These are phyloP conservation scores for Drosophila lacicola DNA, from an alignment of 2,888 invertebrate species.

Conservation along the genomic window DNA sequence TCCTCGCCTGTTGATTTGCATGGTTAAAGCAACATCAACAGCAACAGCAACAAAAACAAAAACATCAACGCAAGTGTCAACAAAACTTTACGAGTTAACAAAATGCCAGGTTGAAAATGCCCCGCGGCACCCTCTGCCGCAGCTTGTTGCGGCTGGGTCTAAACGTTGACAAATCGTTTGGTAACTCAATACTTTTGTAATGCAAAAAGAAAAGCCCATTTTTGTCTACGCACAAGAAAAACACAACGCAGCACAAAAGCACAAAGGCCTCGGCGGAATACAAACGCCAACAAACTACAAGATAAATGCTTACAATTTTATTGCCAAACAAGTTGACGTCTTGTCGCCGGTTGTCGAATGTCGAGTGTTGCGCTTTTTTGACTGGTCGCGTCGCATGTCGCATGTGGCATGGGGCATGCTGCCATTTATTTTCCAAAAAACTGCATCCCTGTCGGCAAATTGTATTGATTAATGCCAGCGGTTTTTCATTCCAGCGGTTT, in stretches of 20 bases:
- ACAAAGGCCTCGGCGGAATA: constrained; percentile 40
- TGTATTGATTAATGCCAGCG: constrained; percentile 67
- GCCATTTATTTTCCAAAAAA: constrained; percentile 53
- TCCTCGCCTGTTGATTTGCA: constrained; percentile 63
- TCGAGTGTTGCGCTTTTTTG: constrained; percentile 16
- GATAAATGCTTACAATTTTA: constrained; percentile 82
- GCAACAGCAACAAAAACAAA: constrained; percentile 34
- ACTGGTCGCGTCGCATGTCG: constrained; percentile 23
- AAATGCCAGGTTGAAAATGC: constrained; percentile 54
- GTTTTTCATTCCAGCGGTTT: constrained; percentile 12
- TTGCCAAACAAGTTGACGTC: constrained; percentile 75
- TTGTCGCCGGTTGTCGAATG: constrained; percentile 54
- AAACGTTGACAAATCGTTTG: constrained; percentile 80
- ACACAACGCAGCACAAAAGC: constrained; percentile 31
- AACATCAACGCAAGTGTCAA: constrained; percentile 74
- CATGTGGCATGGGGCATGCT: constrained; percentile 24
- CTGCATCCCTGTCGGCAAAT: constrained; percentile 65
- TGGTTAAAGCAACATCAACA: constrained; percentile 30
- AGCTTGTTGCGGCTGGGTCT: constrained; percentile 35
- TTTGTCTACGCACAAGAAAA: constrained; percentile 68
- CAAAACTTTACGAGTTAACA: constrained; percentile 74
- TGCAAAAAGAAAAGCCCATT: constrained; percentile 73
- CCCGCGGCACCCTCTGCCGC: constrained; percentile 11
- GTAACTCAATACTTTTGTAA: constrained; percentile 80
- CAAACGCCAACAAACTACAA: constrained; percentile 54